A percentile compares a stretch with the other conserved stretches of the same genome.
Evolutionary conservation across 1,140 invertebrate species (phyloP).

Genomic region (Heliothis subflexa): DNA sequence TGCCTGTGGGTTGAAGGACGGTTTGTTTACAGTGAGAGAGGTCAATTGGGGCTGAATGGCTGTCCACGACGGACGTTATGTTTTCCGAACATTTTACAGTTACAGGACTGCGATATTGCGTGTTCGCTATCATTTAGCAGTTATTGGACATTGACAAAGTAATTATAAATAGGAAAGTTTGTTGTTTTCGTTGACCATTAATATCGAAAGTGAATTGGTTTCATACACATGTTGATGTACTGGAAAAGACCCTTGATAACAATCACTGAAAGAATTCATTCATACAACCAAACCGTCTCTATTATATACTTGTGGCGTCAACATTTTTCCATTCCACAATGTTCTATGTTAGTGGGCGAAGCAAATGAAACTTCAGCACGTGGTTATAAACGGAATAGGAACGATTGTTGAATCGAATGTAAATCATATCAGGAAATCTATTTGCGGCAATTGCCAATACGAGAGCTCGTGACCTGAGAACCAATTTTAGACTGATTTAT

Average conservation of each 20-base stretch:
- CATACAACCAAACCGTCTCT: too few relatives aligned
- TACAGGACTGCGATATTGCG: conserved; percentile 5
- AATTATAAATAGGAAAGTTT: neutral
- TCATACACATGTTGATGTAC: too few relatives aligned
- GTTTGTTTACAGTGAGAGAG: conserved; percentile 49
- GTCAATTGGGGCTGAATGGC: conserved; percentile 43
- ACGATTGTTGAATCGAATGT: conserved; percentile 22
- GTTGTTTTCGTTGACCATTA: neutral
- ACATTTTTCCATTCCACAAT: neutral
- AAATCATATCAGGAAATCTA: conserved; percentile 43
- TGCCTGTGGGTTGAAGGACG: conserved; percentile 38
- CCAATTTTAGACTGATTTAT: conserved; percentile 35
- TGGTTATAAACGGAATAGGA: neutral
- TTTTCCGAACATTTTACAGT: neutral
- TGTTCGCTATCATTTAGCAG: neutral
- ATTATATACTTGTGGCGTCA: too few relatives aligned
- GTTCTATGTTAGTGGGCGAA: neutral
- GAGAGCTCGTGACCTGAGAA: conserved; percentile 20
- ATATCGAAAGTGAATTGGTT: too few relatives aligned
- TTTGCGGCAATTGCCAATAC: conserved; percentile 33
- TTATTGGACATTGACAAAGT: neutral
- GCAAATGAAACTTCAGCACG: conserved; percentile 8
- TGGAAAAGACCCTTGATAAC: too few relatives aligned
- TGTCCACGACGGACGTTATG: neutral
- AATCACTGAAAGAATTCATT: too few relatives aligned